Conservation (phyloP, 2,113 vertebrate species). For the Chloropsis cyanopogon region DNA sequence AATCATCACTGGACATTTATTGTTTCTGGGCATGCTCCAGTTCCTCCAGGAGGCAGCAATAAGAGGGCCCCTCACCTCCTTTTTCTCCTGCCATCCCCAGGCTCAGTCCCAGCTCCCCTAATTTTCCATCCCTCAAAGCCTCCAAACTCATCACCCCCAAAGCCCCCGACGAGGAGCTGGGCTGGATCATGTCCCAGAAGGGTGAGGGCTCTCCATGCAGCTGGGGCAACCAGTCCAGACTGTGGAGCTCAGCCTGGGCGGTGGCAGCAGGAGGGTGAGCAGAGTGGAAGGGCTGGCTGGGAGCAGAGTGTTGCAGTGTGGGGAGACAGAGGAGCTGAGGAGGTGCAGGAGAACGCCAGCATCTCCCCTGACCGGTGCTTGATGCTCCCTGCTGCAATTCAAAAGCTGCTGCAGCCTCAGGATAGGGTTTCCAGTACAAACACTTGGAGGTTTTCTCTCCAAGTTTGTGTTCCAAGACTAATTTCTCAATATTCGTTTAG, state of each 20-base stretch:
- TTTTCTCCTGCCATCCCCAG: conserved; percentile 19
- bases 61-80: conserved; percentile 24
- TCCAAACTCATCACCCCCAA: not conserved
- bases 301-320: not conserved
- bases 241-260: not conserved
- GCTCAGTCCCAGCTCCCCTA: not conserved
- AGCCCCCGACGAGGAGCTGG: not conserved
- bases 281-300: not conserved
- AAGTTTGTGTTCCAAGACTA: conserved; percentile 40
- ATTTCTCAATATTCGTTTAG: conserved; percentile 33
- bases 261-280: not conserved
- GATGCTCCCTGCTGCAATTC: conserved; percentile 25
- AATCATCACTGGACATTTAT: conserved; percentile 55
- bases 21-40: conserved; percentile 64
- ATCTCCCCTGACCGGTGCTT: not conserved
- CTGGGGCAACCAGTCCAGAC: not conserved
- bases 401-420: conserved; percentile 1
- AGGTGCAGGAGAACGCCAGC: not conserved
- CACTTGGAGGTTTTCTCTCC: conserved; percentile 33
- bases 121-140: not conserved
- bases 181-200: not conserved
- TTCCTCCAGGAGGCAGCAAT: conserved; percentile 19
- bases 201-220: not conserved
- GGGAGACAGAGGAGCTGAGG: not conserved
- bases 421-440: conserved; percentile 43